A percentile compares a stretch with the other conserved stretches of the same genome.
phyloP scores from a whole-genome alignment of 2,113 vertebrate genomes.

The Coreoperca whiteheadi region DNA sequence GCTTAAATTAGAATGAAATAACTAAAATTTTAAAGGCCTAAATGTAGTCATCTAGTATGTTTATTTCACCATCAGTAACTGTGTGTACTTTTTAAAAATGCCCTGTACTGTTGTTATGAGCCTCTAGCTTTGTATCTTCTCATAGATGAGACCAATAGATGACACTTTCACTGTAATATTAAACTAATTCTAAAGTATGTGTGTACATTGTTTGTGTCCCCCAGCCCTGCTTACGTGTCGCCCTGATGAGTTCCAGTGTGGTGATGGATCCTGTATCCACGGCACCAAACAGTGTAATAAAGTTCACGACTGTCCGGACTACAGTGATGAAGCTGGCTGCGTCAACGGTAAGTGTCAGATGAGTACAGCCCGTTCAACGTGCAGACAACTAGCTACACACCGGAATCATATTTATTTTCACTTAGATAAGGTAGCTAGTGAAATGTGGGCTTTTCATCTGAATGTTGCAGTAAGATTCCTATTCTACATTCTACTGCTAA shows the following conservation, averaged over 20 bases:
- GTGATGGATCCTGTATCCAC: conserved; percentile 92
- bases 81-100: not conserved
- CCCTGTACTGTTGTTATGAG: not conserved
- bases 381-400: not conserved
- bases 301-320: conserved; percentile 91
- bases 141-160: not conserved
- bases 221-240: conserved; percentile 91
- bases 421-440: not conserved
- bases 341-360: conserved; percentile 85
- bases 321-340: conserved; percentile 94
- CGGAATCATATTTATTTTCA: not conserved
- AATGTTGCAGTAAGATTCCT: not conserved
- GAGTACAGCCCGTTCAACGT: not conserved
- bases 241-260: conserved; percentile 95
- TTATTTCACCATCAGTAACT: not conserved
- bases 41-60: not conserved
- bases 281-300: conserved; percentile 93
- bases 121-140: not conserved
- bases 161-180: not conserved
- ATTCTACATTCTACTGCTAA: too few species aligned
- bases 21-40: not conserved
- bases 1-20: not conserved
- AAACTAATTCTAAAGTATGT: not conserved
- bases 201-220: conserved; percentile 34
- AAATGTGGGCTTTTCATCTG: not conserved